Conservation (phyloP, 2,797 vertebrate species). For the Crenichthys baileyi region DNA sequence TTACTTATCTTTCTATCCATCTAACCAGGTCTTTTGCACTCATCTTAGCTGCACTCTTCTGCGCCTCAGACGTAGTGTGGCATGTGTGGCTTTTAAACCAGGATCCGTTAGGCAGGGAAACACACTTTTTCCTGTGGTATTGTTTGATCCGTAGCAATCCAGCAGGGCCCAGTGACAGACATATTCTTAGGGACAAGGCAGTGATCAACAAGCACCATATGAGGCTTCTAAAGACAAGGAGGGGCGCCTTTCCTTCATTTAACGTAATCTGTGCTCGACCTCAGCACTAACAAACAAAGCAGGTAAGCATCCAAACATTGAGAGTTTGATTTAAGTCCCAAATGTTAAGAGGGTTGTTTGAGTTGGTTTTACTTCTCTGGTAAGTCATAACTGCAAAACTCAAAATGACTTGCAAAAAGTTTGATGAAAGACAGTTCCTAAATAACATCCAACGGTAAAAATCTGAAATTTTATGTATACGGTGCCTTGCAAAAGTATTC, state of each 20-base stretch:
- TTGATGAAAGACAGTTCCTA: neutral
- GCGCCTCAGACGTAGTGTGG: slow-evolving; percentile 73
- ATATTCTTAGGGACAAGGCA: slow-evolving; percentile 54
- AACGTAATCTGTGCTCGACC: slow-evolving; percentile 42
- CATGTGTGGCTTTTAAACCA: slow-evolving; percentile 81
- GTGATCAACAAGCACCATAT: slow-evolving; percentile 36
- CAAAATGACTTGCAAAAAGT: neutral
- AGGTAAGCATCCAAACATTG: slow-evolving; percentile 34
- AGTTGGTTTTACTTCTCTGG: slow-evolving; percentile 22
- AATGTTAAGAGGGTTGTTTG: neutral
- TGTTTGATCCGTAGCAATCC: slow-evolving; percentile 59
- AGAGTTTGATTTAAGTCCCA: slow-evolving; percentile 24
- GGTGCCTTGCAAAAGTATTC: too few relatives aligned
- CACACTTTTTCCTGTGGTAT: slow-evolving; percentile 76
- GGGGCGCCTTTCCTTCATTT: slow-evolving; percentile 30
- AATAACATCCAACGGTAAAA: slow-evolving; percentile 12
- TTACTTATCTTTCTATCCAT: slow-evolving; percentile 46
- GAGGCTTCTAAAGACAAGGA: slow-evolving; percentile 38
- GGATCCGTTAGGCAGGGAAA: slow-evolving; percentile 73
- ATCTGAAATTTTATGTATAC: neutral
- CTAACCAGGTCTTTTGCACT: slow-evolving; percentile 53
- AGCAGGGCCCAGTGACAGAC: slow-evolving; percentile 53
- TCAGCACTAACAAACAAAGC: slow-evolving; percentile 11
- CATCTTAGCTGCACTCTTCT: slow-evolving; percentile 64
- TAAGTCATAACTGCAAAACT: neutral